phyloP scores from a whole-genome alignment of 2,113 vertebrate species.

The Bubalus kerabau region DNA sequence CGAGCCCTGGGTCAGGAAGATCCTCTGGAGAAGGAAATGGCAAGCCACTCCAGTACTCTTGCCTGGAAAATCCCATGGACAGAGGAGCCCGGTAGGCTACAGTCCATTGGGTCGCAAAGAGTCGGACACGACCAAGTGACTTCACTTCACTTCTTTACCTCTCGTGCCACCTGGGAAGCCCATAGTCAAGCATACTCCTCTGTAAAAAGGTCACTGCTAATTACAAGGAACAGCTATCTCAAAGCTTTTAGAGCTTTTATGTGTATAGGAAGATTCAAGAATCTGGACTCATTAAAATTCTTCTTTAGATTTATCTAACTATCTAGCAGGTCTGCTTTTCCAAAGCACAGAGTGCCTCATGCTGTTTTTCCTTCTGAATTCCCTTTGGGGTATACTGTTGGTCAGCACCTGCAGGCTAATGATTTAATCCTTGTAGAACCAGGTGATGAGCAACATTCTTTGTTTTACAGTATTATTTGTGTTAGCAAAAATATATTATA shows the following conservation, averaged over 20 bases:
- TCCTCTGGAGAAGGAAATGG: too few species aligned
- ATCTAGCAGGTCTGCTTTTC: neutral
- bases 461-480: neutral
- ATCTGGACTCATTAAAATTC: neutral
- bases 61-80: too few species aligned
- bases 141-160: neutral
- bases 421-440: neutral
- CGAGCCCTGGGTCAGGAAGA: fast-evolving
- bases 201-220: neutral
- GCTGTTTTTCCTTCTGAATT: neutral
- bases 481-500: neutral
- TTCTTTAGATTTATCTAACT: neutral
- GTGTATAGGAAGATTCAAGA: neutral
- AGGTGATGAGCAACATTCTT: neutral
- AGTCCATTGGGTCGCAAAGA: too few species aligned
- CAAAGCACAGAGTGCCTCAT: neutral
- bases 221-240: neutral
- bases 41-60: too few species aligned
- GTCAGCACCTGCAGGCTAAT: neutral
- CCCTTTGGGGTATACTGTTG: neutral
- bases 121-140: too few species aligned
- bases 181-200: neutral
- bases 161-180: neutral
- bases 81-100: too few species aligned
- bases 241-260: neutral